Evolutionary conservation across 2,797 vertebrate species (phyloP), one percentile per base, ranked within the genome.

Genomic region (Anguilla pacifica): DNA sequence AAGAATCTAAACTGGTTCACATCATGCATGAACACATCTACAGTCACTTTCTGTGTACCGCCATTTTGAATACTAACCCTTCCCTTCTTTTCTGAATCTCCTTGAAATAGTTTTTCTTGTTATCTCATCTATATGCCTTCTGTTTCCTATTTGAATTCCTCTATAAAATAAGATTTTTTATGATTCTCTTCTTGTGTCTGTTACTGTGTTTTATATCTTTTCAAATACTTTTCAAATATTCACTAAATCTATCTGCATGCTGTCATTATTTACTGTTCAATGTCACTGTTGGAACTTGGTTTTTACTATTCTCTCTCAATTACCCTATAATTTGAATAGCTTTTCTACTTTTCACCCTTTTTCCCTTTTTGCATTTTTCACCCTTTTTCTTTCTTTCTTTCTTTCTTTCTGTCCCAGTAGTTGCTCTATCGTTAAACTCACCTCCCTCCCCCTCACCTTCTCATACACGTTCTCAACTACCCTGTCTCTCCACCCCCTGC

Each of bases 391-490:
- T 43, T 43, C 39, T 43, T 43, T 43, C 39, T 13, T 59, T 43
- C 35, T 35, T 43, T 39, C 35, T 43, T 77, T 77, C 72, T 77
- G 72, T 77, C 5, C 10, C 74, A 79, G 39, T 46, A 46, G 35
- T 19, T 43, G 39, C 74, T 79, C 9, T 74, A 35, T 35, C 74
- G 74, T 79, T 79, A 22, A 79, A 15, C 74, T 77, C 3, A 22
- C 74, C 15, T 43, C 74, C 35, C 74, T 79, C 74, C 74, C 39
- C 74, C 39, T 79, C 74, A 79, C 74, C 74, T 79, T 79, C 74
- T 79, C 74, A 79, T 1, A 6, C 31, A 79, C 74, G 13, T 46
- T 79, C 19, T 81, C 77, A 49, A 22, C 43, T 39, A 39, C 72
- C 39, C 70, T 39, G 35, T 49, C 43, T 49, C 77, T 81, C 77